Conservation (phyloP, 2,113 vertebrate species). For the Pipra filicauda region DNA sequence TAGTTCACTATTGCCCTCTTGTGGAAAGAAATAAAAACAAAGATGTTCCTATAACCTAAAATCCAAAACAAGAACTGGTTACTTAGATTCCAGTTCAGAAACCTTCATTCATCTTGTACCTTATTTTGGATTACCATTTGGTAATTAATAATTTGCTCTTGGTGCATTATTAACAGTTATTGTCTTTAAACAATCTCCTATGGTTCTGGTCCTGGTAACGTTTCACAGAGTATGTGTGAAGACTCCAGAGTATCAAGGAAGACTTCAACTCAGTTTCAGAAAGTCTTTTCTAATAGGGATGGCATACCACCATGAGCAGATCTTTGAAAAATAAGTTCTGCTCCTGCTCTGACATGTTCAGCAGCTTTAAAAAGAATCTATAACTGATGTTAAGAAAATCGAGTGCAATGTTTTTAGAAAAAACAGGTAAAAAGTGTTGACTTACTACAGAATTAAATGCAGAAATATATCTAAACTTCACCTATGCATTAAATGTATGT, state of each 20-base stretch:
- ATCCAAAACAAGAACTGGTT: neutral
- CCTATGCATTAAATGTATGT: neutral
- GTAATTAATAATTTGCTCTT: neutral
- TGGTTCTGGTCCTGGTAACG: rapidly evolving
- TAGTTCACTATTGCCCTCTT: slow-evolving; percentile 39
- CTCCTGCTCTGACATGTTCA: neutral
- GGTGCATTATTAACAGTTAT: neutral
- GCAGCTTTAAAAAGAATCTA: neutral
- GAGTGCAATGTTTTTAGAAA: neutral
- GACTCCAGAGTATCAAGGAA: neutral
- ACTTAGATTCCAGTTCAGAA: neutral
- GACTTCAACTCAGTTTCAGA: neutral
- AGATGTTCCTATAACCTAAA: neutral
- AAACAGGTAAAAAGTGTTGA: neutral
- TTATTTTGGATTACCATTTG: neutral
- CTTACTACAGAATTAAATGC: neutral
- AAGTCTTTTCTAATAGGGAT: neutral
- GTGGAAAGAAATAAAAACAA: slow-evolving; percentile 37
- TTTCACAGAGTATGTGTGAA: neutral
- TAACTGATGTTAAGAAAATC: neutral
- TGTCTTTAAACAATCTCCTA: neutral
- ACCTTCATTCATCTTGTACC: neutral
- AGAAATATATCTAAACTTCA: neutral
- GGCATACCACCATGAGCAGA: neutral
- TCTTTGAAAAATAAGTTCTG: neutral